phyloP scores from a whole-genome alignment of 2,888 invertebrate species.

The Theodoxus fluviatilis region DNA sequence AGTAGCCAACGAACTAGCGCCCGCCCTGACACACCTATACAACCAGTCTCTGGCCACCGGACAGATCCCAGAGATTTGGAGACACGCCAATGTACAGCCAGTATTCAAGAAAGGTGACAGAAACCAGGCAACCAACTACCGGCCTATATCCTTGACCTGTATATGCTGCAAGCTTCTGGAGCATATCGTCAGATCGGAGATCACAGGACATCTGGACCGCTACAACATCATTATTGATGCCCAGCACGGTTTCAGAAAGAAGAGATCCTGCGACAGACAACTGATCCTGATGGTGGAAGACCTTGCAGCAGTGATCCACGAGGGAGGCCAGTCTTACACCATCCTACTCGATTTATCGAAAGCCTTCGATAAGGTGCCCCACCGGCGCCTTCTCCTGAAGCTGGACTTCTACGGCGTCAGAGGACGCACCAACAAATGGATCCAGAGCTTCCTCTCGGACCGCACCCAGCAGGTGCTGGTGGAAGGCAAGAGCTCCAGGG shows the following conservation, averaged over 20 bases:
- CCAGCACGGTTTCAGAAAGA: neutral
- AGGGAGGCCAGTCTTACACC: neutral
- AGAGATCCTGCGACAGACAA: neutral
- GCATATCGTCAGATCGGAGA: neutral
- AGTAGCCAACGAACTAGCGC: neutral
- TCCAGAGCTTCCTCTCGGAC: neutral
- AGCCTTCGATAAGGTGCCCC: slow-evolving; percentile 1
- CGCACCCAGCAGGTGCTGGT: slow-evolving; percentile 8
- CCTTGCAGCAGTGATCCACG: neutral
- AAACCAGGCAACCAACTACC: neutral
- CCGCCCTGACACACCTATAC: neutral
- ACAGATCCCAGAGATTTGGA: too few species aligned
- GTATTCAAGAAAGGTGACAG: neutral
- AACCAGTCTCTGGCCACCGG: neutral
- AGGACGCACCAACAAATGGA: neutral
- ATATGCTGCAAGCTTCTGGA: neutral
- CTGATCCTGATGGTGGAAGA: neutral
- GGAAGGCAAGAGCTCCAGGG: neutral
- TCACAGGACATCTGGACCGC: neutral
- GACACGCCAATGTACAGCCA: neutral
- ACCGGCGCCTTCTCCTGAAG: too few species aligned
- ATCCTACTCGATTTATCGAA: neutral
- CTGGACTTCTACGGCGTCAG: neutral
- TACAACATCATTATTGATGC: slow-evolving; percentile 5
- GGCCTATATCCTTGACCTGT: too few species aligned